phyloP scores from a whole-genome alignment of 35 echinoderm and acorn worm genomes.

The Diadema setosum region DNA sequence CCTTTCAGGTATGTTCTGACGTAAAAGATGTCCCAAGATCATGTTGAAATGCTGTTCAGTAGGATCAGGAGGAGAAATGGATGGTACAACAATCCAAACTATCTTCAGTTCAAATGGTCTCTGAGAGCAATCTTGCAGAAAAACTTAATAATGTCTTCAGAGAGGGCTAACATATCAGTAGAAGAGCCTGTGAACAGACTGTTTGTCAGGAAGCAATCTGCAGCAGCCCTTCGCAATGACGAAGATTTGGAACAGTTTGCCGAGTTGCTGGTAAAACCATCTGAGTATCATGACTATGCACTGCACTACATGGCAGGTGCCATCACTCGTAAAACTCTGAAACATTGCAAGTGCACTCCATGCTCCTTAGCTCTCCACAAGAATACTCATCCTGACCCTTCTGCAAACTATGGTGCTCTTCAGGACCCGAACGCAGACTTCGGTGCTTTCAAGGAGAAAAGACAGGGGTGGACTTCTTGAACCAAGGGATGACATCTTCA shows the following conservation, averaged over 20 bases:
- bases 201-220: slow-evolving; percentile 9
- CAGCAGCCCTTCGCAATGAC: background rate
- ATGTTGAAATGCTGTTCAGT: slow-evolving; percentile 58
- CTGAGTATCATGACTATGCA: slow-evolving; percentile 51
- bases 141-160: slow-evolving; percentile 52
- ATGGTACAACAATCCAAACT: slow-evolving; percentile 83
- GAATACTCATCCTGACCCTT: no score
- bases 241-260: slow-evolving; percentile 36
- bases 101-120: slow-evolving; percentile 62
- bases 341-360: slow-evolving; percentile 54
- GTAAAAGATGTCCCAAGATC: slow-evolving; percentile 64
- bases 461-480: slow-evolving; percentile 33
- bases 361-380: slow-evolving; percentile 59
- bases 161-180: slow-evolving; percentile 38
- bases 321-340: slow-evolving; percentile 26
- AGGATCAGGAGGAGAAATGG: slow-evolving; percentile 44
- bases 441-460: slow-evolving; percentile 50
- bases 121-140: slow-evolving; percentile 36
- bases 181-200: slow-evolving; percentile 28
- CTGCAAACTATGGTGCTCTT: background rate
- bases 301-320: slow-evolving; percentile 60
- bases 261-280: slow-evolving; percentile 26
- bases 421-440: no score
- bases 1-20: slow-evolving; percentile 23
- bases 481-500: slow-evolving; percentile 49